A percentile compares a stretch with the other conserved stretches of the same genome.
These are phyloP conservation scores for Drosophila mulleri DNA, from an alignment of 2,888 invertebrate genomes.

Conservation along the genomic window DNA sequence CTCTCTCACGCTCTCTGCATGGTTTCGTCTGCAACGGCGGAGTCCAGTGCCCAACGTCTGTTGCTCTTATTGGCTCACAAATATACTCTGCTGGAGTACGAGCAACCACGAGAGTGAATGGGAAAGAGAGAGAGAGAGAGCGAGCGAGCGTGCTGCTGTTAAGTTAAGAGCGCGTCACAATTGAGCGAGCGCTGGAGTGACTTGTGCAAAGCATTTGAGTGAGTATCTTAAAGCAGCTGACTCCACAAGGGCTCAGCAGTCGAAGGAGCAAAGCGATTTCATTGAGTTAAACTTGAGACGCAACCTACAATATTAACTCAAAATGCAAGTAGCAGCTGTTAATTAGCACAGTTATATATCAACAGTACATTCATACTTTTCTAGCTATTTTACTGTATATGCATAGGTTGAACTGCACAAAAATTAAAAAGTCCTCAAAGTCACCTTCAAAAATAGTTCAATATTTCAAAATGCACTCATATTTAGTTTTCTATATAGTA, in stretches of 20 bases:
- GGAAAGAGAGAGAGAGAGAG: slow-evolving; percentile 14
- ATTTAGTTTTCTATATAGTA: slow-evolving; percentile 5
- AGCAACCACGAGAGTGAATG: neutral
- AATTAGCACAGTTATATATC: slow-evolving; percentile 8
- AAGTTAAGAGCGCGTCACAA: slow-evolving; percentile 19
- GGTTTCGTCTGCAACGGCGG: slow-evolving; percentile 18
- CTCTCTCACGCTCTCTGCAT: slow-evolving; percentile 35
- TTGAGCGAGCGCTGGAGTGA: slow-evolving; percentile 44
- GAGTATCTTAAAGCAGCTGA: slow-evolving; percentile 20
- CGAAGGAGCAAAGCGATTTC: slow-evolving; percentile 1
- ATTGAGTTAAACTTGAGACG: slow-evolving; percentile 7
- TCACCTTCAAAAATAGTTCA: slow-evolving; percentile 65
- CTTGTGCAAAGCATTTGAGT: slow-evolving; percentile 14
- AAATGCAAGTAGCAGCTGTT: neutral
- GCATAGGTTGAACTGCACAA: too few relatives aligned
- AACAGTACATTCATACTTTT: neutral
- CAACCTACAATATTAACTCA: slow-evolving; percentile 9
- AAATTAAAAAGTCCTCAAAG: slow-evolving; percentile 38
- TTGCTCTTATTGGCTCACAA: slow-evolving; percentile 64
- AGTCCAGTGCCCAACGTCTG: slow-evolving; percentile 29
- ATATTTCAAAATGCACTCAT: slow-evolving; percentile 42
- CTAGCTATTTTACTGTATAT: neutral
- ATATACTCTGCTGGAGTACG: slow-evolving; percentile 48
- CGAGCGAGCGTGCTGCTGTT: slow-evolving; percentile 16
- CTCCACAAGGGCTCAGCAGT: slow-evolving; percentile 32